These are phyloP conservation scores for Julus scanicus DNA, from an alignment of 2,888 invertebrate genomes.

Conservation along the genomic window DNA sequence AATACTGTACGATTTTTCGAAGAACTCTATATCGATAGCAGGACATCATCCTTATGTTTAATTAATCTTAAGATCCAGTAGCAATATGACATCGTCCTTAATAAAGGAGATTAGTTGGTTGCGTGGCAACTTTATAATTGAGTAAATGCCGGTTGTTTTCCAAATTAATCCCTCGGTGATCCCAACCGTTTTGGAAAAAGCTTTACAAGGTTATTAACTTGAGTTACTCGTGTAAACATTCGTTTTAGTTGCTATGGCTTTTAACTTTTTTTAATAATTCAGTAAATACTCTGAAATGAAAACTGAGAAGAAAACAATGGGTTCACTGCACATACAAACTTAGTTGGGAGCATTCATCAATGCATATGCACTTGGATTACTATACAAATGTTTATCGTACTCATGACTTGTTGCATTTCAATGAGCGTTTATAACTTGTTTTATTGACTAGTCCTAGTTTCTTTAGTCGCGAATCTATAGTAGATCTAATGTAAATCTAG, in stretches of 20 bases:
- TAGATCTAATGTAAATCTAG: too few relatives aligned
- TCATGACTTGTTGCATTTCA: too few relatives aligned
- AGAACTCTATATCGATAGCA: not conserved
- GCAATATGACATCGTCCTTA: not conserved
- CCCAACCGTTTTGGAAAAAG: not conserved
- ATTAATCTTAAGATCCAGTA: not conserved
- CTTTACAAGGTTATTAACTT: slow-evolving; percentile 21
- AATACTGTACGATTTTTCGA: too few relatives aligned
- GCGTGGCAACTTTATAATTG: not conserved
- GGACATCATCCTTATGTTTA: not conserved
- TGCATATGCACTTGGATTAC: too few relatives aligned
- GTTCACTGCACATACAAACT: not conserved
- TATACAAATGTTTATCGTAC: too few relatives aligned
- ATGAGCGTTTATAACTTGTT: too few relatives aligned
- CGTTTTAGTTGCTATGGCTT: not conserved
- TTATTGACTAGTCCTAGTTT: too few relatives aligned
- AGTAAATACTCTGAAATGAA: not conserved
- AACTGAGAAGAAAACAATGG: not conserved
- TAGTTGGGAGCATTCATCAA: not conserved
- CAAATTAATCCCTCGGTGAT: not conserved
- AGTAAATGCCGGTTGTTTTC: not conserved
- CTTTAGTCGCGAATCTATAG: too few relatives aligned
- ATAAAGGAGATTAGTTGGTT: not conserved
- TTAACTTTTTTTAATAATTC: not conserved
- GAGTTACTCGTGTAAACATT: slow-evolving; percentile 5